Evolutionary conservation across 2,888 invertebrate species (phyloP), one percentile per base, ranked within the genome.

Genomic region (Stenichneumon culpator): DNA sequence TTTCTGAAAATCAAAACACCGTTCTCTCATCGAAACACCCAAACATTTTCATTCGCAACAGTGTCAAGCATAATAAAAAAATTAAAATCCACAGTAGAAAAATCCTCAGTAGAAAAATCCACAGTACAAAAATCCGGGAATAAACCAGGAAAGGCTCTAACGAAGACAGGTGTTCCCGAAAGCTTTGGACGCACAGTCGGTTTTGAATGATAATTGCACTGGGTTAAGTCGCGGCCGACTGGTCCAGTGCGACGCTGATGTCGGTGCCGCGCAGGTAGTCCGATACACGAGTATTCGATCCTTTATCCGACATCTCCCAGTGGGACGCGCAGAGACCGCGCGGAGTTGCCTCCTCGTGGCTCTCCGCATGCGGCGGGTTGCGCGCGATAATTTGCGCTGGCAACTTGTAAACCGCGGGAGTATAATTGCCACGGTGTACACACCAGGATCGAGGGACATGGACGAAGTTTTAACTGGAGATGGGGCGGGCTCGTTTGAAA

Each of bases 351-450:
- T 57, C n/a, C 14, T 68, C 63, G 28, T n/a, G 32, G 6, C 2
- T 6, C 28, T 63, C 14, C n/a, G n/a, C 28, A 60, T 16, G 25
- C 28, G n/a, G 16, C 28, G 28, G 1, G 28, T 25, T 22, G 22
- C 11, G 57, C 57, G 57, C n/a, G 50, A 82, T 65, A 77, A 75
- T 75, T 82, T 75, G 82, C 70, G 50, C 47, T 63, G 68, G 57
- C 65, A 82, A 79, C 79, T 79, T 73, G 79, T 68, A 69, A 68
- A 73, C 79, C 78, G 54, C 79, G 73, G 28, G 44, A 74, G 79
- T 67, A 79, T 83, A 83, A 83, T 83, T 83, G 73, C 79, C 47
- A 47, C 22, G 73, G 67, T 60, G 78, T 32, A 73, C 57, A 82
- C n/a, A 39, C 1, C 19, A n/a, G 67, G 6, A 50, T 3, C 39